Evolutionary conservation across 2,888 invertebrate species (phyloP).

Genomic region (Amorpha juglandis): DNA sequence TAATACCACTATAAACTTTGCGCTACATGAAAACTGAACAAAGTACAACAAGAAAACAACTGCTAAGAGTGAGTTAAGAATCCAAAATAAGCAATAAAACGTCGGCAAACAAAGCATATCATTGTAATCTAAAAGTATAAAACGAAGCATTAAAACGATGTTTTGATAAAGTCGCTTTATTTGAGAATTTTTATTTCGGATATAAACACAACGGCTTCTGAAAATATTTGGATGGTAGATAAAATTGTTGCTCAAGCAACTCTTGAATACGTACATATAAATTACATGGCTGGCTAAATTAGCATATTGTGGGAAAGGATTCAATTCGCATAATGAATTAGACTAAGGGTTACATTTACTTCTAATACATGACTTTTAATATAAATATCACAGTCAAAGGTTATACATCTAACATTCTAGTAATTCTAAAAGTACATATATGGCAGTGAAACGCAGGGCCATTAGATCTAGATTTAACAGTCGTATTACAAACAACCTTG

Average conservation of each 20-base stretch:
- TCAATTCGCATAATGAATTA: conserved; percentile 41
- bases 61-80: conserved; percentile 20
- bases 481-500: conserved; percentile 57
- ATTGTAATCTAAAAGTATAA: conserved; percentile 20
- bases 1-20: conserved; percentile 52
- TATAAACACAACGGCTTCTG: conserved; percentile 68
- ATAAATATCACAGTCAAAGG: conserved; percentile 84
- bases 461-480: conserved; percentile 53
- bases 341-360: conserved; percentile 67
- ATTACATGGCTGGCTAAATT: conserved; percentile 24
- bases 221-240: conserved; percentile 69
- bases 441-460: conserved; percentile 77
- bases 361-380: conserved; percentile 80
- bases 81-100: conserved; percentile 20
- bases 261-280: conserved; percentile 30
- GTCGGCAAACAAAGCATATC: conserved; percentile 17
- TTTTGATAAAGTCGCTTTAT: conserved; percentile 70
- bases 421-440: conserved; percentile 64
- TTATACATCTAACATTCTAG: conserved; percentile 76
- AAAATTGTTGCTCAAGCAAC: conserved; percentile 35
- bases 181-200: conserved; percentile 57
- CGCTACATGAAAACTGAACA: conserved; percentile 45
- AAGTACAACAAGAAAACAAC: conserved; percentile 31
- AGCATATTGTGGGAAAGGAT: conserved; percentile 41
- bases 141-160: conserved; percentile 54